A percentile compares a stretch with the other conserved stretches of the same genome.
phyloP scores from a whole-genome alignment of 1,140 invertebrate species.

The Glossosoma conforme region DNA sequence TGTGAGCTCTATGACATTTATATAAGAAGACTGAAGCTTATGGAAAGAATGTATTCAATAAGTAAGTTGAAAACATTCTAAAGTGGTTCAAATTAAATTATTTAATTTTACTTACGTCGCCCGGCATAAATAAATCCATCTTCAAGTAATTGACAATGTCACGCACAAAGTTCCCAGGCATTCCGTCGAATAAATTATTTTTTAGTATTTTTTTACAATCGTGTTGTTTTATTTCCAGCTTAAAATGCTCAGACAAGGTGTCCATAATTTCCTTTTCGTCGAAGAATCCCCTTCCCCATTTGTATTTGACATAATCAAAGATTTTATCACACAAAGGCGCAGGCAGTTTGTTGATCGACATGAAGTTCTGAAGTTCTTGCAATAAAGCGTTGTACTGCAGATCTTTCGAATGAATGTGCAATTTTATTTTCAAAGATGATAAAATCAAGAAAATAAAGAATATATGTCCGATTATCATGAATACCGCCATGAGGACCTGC shows the following conservation, averaged over 20 bases:
- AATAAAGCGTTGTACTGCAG: constrained; percentile 8
- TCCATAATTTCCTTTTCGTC: constrained; percentile 13
- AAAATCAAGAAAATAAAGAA: constrained; percentile 4
- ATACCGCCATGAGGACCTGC: not conserved
- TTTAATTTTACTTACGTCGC: constrained; percentile 3
- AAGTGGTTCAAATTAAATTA: not conserved
- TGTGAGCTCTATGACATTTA: no score
- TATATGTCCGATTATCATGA: constrained; percentile 6
- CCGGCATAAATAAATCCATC: constrained; percentile 11
- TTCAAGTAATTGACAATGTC: constrained; percentile 9
- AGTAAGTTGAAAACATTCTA: no score
- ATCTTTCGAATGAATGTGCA: constrained; percentile 5
- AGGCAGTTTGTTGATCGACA: constrained; percentile 6
- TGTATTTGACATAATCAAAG: constrained; percentile 11
- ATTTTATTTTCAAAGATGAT: not conserved
- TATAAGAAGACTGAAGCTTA: no score
- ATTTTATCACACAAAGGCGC: constrained; percentile 5
- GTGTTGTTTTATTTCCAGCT: constrained; percentile 14
- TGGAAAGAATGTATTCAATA: no score
- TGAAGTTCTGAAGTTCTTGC: constrained; percentile 1
- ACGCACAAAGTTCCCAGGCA: constrained; percentile 6
- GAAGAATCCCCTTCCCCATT: constrained; percentile 16
- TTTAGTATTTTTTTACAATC: constrained; percentile 14
- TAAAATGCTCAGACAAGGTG: constrained; percentile 2
- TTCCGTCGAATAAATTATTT: constrained; percentile 1